Evolutionary conservation across 2,113 vertebrate genomes (phyloP), one percentile per base, ranked within the genome.

Genomic region (Pyxicephalus adspersus): DNA sequence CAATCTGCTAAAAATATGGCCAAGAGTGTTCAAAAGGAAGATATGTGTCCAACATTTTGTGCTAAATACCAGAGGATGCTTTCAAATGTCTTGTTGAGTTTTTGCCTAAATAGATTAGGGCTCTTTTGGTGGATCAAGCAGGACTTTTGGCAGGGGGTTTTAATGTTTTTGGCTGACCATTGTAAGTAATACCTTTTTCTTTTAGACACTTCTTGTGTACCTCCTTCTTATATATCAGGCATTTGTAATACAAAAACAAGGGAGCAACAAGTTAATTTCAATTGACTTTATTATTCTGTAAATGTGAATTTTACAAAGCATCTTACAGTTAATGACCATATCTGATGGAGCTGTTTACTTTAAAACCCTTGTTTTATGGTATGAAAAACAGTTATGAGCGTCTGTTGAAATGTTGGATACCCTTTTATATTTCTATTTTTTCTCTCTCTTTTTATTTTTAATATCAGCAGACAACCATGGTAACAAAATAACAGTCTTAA

Each of bases 281-380:
- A 78, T 89, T 89, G 85, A 89, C 91, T 94, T 93, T 94, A 94
- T 94, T 93, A 93, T 92, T 91, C 83, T 93, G 92, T 92, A 92
- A 93, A 93, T 94, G 92, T 93, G 92, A 89, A 91, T 89, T 91
- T 93, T 93, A 94, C 93, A 93, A 93, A 93, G 93, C 91, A 88
- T 86, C 90, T 90, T 89, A 90, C 90, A 90, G 89, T 86, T 84
- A 90, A 91, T 83, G 86, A 86, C 88, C 89, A 86, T 88, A 83
- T 87, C 57, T 81, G 80, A 87, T 85, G 85, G 85, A 83, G 83
- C 84, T 76, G 50, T 86, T 22, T 31, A n/a, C 28, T 20, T 19
- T 52, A 23, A 26, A 31, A 31, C 76, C 52, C 76, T 45, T 52
- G 64, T 34, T 52, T 45, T 83, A 67, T 87, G 83, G 70, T 84